These are phyloP conservation scores for Planococcus citri DNA, from an alignment of 1,140 invertebrate species.

Conservation along the genomic window DNA sequence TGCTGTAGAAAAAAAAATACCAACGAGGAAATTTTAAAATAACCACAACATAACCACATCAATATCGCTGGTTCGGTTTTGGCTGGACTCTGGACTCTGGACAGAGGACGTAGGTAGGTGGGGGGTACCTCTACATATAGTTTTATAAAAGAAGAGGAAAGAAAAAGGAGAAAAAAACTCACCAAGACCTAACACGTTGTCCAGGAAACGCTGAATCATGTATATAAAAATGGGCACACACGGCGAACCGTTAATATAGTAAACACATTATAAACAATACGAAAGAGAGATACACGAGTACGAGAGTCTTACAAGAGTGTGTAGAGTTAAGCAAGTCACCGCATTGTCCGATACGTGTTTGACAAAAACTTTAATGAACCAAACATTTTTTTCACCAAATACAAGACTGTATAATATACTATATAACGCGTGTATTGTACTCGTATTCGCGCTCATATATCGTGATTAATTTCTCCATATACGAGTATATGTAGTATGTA, in stretches of 20 bases:
- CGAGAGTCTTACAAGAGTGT: no score
- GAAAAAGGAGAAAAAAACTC: background rate
- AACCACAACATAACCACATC: no score
- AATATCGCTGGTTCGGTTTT: no score
- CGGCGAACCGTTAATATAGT: slow-evolving; percentile 1
- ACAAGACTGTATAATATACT: no score
- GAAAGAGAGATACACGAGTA: background rate
- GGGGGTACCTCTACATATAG: no score
- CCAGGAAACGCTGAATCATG: slow-evolving; percentile 11
- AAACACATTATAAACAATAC: slow-evolving; percentile 15
- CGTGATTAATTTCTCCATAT: slow-evolving; percentile 10
- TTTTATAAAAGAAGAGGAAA: no score
- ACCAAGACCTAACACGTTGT: slow-evolving; percentile 12
- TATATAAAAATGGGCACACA: slow-evolving; percentile 18
- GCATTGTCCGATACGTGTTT: slow-evolving; percentile 16
- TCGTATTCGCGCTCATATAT: background rate
- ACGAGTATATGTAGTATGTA: no score
- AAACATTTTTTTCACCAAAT: slow-evolving; percentile 1
- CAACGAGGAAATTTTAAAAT: no score
- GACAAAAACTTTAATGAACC: slow-evolving; percentile 15
- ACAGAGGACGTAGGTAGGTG: no score
- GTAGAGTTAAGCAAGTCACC: slow-evolving; percentile 13
- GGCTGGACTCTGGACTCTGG: no score
- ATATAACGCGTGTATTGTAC: background rate
- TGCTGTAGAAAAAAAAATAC: background rate